A percentile compares a stretch with the other conserved stretches of the same genome.
Conservation (phyloP, 92 coral and sea anemone species). For the Palythoa heliodiscus region DNA sequence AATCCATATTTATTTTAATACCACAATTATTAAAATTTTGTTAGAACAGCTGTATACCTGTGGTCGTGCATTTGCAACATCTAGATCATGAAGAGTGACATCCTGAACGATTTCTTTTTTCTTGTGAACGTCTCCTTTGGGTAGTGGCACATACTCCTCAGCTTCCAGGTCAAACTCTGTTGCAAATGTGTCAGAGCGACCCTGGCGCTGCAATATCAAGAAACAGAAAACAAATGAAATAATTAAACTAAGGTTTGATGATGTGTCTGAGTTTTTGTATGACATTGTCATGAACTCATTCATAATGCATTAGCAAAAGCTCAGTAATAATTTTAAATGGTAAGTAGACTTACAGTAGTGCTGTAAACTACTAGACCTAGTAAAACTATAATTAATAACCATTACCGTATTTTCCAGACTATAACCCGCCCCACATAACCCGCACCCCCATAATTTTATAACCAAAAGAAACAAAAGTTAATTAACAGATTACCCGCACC, state of each 20-base stretch:
- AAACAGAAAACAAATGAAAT: neutral
- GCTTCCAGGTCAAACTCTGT: constrained; percentile 99
- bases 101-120: constrained; percentile 98
- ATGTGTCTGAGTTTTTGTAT: neutral
- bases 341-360: too few species aligned
- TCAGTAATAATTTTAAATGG: too few species aligned
- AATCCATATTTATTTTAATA: neutral
- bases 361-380: too few species aligned
- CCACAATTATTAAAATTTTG: neutral
- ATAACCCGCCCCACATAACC: too few species aligned
- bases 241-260: neutral
- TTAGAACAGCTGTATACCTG: constrained; percentile 63
- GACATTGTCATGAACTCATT: too few species aligned
- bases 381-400: too few species aligned
- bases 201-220: constrained; percentile 85
- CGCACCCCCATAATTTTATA: too few species aligned
- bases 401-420: too few species aligned
- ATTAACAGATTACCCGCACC: too few species aligned
- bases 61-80: constrained; percentile 98
- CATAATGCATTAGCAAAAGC: too few species aligned
- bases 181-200: constrained; percentile 98
- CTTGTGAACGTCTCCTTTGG: constrained; percentile 99
- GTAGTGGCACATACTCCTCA: constrained; percentile 97
- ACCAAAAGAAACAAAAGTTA: too few species aligned
- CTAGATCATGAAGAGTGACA: constrained; percentile 96